Evolutionary conservation across 2,797 vertebrate genomes (phyloP), one percentile per base, ranked within the genome.

Genomic region (Cryptoprocta ferox): DNA sequence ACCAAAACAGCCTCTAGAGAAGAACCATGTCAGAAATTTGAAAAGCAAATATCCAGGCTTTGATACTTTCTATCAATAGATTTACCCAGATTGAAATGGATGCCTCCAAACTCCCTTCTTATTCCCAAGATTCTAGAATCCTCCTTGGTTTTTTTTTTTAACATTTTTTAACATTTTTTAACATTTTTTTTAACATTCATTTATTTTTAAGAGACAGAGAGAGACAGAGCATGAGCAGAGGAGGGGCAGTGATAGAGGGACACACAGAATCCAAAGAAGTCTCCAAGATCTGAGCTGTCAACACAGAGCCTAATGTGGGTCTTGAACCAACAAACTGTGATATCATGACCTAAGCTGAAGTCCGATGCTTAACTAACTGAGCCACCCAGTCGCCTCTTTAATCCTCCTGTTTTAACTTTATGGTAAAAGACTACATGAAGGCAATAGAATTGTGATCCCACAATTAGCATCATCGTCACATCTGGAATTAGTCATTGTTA

Each of bases 361-460:
- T 56, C 19, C 21, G 21, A 56, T 56, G 56, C 21, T 2, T 56
- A 56, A 56, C 53, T 6, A 19, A 24, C 56, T 56, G 56, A 56
- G 56, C 56, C 56, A 56, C 21, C 56, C 56, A 24, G 21, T 7
- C 2, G 56, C 21, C 56, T 18, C 48, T 71, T 21, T 13, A 21
- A 26, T 79, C n/a, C 4, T 85, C 16, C 30, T 87, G 30, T 78
- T 65, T 65, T 79, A 45, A 45, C 4, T 42, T 39, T 50, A 66
- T 42, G 7, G 11, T 18, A 70, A 13, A 65, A 65, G 18, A 66
- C 35, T 90, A 10, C 7, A 1, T 3, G 32, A n/a, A 45, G 16
- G 2, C 3, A 18, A 9, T 5, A 28, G 3, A 1, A 0, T 32
- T 42, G 15, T 12, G 1, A 26, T 66, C 1, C n/a, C 15, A 3